These are phyloP conservation scores for Ranitomeya imitator DNA, from an alignment of 2,113 vertebrate genomes.

Conservation along the genomic window DNA sequence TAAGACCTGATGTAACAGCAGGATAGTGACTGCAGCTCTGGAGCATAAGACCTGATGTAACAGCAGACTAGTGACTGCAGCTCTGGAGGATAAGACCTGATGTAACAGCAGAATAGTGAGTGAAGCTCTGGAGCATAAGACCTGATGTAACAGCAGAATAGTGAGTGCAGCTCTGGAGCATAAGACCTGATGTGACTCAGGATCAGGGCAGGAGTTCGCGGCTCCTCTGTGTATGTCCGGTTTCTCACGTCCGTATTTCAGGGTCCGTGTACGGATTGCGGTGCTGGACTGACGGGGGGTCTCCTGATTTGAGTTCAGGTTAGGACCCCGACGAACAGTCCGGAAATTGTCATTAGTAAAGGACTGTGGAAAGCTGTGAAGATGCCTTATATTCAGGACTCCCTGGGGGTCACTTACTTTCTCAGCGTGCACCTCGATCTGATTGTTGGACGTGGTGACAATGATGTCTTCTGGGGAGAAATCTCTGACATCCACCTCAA, in stretches of 20 bases:
- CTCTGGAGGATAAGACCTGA: neutral
- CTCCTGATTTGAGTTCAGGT: no score
- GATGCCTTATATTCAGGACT: neutral
- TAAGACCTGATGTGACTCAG: neutral
- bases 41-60: neutral
- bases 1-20: neutral
- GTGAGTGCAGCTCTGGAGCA: neutral
- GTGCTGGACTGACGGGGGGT: no score
- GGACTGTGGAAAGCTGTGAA: no score
- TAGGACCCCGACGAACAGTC: no score
- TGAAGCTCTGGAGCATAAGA: no score
- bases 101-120: neutral
- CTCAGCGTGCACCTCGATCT: slow-evolving; percentile 95
- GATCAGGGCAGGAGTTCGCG: neutral
- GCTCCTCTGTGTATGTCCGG: no score
- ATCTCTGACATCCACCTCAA: slow-evolving; percentile 92
- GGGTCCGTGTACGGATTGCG: no score
- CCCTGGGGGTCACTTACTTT: slow-evolving; percentile 77
- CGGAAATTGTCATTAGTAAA: no score
- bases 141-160: neutral
- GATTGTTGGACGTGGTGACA: slow-evolving; percentile 97
- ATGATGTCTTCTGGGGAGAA: slow-evolving; percentile 96
- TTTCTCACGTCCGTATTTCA: no score
- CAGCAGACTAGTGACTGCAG: neutral
- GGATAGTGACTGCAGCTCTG: neutral